A percentile compares a stretch with the other conserved stretches of the same genome.
Conservation (phyloP, 1,140 invertebrate genomes). For the Calephelis nemesis region DNA sequence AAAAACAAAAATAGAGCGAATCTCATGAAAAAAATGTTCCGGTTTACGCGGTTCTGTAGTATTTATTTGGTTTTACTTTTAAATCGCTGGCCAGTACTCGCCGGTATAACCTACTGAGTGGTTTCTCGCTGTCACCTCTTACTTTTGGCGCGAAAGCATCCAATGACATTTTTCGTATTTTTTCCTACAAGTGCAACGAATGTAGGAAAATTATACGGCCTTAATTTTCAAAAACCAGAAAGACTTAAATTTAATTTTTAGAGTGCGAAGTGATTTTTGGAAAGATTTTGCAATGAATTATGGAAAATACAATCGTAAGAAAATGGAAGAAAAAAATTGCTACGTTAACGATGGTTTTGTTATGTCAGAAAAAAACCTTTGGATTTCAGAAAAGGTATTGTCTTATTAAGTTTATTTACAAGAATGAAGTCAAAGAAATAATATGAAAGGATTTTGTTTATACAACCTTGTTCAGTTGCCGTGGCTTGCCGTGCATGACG, state of each 20-base stretch:
- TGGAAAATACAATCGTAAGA: slow-evolving; percentile 26
- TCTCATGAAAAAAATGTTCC: slow-evolving; percentile 29
- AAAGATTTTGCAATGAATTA: slow-evolving; percentile 26
- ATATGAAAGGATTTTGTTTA: slow-evolving; percentile 32
- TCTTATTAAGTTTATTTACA: slow-evolving; percentile 4
- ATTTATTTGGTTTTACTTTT: slow-evolving; percentile 36
- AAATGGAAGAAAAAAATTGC: slow-evolving; percentile 34
- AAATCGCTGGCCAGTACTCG: slow-evolving; percentile 31
- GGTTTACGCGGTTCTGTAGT: slow-evolving; percentile 30
- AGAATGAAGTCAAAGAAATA: slow-evolving; percentile 9
- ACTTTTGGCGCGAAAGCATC: slow-evolving; percentile 34
- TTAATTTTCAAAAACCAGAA: neutral
- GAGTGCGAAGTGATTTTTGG: slow-evolving; percentile 21
- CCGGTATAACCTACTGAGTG: slow-evolving; percentile 32
- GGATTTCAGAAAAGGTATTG: slow-evolving; percentile 35
- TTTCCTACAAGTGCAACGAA: neutral
- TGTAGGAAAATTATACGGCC: slow-evolving; percentile 5
- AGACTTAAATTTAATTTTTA: neutral
- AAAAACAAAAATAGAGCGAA: slow-evolving; percentile 6
- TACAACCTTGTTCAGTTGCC: slow-evolving; percentile 36
- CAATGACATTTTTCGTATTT: slow-evolving; percentile 21
- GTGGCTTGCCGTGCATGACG: slow-evolving; percentile 39
- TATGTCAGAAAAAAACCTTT: slow-evolving; percentile 40
- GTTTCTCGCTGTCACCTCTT: slow-evolving; percentile 29
- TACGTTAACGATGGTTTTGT: slow-evolving; percentile 45